Base-by-base conservation (phyloP, 2,888 invertebrate genomes). In the Noctua fimbriata region DNA sequence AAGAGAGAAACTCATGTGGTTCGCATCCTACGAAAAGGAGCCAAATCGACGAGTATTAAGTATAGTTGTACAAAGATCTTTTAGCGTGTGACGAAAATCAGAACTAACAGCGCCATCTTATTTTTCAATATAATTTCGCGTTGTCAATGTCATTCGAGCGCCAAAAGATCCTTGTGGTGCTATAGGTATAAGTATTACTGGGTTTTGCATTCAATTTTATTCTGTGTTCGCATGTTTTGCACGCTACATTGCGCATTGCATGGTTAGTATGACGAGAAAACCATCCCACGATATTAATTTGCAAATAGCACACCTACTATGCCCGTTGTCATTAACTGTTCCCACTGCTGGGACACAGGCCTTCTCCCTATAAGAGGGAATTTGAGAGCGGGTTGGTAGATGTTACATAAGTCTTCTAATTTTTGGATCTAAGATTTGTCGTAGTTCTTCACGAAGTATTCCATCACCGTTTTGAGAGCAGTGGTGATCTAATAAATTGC, bases 181-280 rank as follows among this genome's bases (percentile, higher is more conserved):
- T 24, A 16, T 18, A 65, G 65, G n/a, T 69, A 32, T 28, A 24
- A 14, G 21, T 71, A 49, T n/a, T 73, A 32, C 21, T 44, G 55
- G 24, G 14, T 36, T 52, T 5, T 79, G 82, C 66, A 75, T 75
- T 36, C 24, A 24, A 47, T 69, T 52, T 52, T 69, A 49, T 47
- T 41, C 10, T 79, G 44, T 66, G 66, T 60, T 24, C 36, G 83
- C 76, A 82, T 76, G 44, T 60, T 24, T 82, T 75, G 67, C 44
- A 76, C 28, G n/a, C 44, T 82, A 32, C 12, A 32, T 10, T n/a
- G n/a, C 18, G 1, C 47, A 71, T 70, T 72, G 55, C 47, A 73
- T 60, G 44, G 5, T 52, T 67, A 24, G 1, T 44, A 32, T 21
- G 21, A 58, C 67, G 18, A 12, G 16, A 66, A 73, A 73, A 32